phyloP scores from a whole-genome alignment of 2,888 invertebrate species.

The Myopa tessellatipennis region DNA sequence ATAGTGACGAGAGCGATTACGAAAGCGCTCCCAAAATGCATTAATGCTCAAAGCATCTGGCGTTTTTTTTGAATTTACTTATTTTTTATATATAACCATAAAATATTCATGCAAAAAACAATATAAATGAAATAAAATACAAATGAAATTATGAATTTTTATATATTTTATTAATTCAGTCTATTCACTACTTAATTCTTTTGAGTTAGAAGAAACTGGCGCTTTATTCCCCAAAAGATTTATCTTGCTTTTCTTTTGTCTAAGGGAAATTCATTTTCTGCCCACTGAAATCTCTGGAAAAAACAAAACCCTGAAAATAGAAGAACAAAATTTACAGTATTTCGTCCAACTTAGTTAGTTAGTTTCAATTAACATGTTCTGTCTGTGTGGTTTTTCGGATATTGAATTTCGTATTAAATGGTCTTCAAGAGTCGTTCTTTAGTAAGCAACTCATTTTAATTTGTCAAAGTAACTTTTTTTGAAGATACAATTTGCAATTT shows the following conservation, averaged over 20 bases:
- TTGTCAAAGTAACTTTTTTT: background rate
- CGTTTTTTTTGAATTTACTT: background rate
- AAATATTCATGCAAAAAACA: background rate
- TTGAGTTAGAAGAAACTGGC: too few relatives aligned
- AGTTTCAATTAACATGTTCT: background rate
- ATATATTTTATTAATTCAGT: background rate
- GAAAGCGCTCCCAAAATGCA: background rate
- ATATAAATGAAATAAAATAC: background rate
- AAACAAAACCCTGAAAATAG: conserved; percentile 18
- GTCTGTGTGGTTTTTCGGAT: conserved; percentile 25
- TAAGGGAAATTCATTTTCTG: background rate
- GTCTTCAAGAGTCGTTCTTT: background rate
- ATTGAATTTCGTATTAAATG: background rate
- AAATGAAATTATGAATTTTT: background rate
- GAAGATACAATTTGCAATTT: background rate
- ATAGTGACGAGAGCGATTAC: conserved; percentile 6
- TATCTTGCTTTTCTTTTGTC: background rate
- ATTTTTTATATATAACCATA: background rate
- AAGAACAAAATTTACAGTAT: background rate
- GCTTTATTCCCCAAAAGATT: background rate
- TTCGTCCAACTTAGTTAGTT: background rate
- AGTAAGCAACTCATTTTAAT: background rate
- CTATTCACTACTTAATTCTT: background rate
- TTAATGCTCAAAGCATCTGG: background rate
- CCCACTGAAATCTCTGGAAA: background rate